Evolutionary conservation across 2,113 vertebrate species (phyloP).

Genomic region (Empidonax traillii): DNA sequence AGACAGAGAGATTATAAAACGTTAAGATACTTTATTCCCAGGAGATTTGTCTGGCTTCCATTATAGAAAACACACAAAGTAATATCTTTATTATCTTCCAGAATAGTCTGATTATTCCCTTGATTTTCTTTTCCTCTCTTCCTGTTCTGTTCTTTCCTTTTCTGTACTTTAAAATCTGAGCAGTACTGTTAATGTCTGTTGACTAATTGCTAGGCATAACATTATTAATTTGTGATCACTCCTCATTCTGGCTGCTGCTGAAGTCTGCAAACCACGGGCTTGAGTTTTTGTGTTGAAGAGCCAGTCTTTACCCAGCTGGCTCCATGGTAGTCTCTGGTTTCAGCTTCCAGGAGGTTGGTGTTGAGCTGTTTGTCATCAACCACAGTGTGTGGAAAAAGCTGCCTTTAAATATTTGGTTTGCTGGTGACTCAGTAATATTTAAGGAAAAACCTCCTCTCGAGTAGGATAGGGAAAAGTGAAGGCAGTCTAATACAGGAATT

Average conservation of each 20-base stretch:
- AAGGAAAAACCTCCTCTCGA: not conserved
- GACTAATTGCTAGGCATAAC: not conserved
- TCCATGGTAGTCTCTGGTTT: not conserved
- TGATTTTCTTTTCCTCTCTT: not conserved
- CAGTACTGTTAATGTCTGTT: not conserved
- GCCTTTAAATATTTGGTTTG: not conserved
- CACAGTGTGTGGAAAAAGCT: not conserved
- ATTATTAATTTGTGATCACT: not conserved
- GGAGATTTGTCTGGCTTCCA: not conserved
- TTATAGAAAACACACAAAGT: not conserved
- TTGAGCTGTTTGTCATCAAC: not conserved
- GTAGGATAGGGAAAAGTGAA: not conserved
- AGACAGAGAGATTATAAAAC: constrained; percentile 27
- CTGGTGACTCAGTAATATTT: not conserved
- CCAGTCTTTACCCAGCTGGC: not conserved
- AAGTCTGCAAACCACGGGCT: not conserved
- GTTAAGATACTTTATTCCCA: not conserved
- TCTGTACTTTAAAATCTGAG: not conserved
- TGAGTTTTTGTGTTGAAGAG: not conserved
- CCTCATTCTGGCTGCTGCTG: not conserved
- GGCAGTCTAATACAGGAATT: not conserved
- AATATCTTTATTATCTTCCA: not conserved
- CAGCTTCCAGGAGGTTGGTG: not conserved
- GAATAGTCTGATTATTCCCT: not conserved
- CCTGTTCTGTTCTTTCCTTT: not conserved